These are phyloP conservation scores for Macaca nemestrina DNA, from an alignment of 2,113 vertebrate genomes.

Conservation along the genomic window DNA sequence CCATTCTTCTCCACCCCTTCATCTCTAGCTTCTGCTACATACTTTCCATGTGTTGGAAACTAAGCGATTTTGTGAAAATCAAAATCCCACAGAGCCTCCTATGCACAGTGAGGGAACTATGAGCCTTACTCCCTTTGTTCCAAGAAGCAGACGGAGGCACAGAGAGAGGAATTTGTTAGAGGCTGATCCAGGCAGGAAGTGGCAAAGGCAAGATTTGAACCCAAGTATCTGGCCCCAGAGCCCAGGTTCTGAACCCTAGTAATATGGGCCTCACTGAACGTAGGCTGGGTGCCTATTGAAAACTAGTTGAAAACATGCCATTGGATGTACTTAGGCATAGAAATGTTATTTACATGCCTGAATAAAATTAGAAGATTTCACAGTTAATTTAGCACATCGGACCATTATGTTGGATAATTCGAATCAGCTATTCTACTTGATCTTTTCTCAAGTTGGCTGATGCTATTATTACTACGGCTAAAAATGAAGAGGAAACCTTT, in stretches of 20 bases:
- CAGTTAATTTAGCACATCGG: background rate
- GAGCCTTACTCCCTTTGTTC: background rate
- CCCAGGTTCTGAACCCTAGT: background rate
- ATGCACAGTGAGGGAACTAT: rapidly evolving
- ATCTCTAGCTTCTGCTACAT: background rate
- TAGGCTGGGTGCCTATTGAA: background rate
- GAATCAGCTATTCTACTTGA: background rate
- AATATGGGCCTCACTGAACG: background rate
- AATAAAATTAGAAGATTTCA: conserved; percentile 46
- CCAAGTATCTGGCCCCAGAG: background rate
- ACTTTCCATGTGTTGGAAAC: background rate
- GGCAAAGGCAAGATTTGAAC: background rate
- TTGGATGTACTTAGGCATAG: background rate
- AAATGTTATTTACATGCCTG: background rate
- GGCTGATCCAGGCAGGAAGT: background rate
- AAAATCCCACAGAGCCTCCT: background rate
- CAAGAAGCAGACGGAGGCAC: background rate
- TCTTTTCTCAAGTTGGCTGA: background rate
- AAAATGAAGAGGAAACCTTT: background rate
- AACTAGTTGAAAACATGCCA: background rate
- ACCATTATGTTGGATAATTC: background rate
- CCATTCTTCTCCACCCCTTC: background rate
- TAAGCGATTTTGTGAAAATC: background rate
- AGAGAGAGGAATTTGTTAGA: background rate
- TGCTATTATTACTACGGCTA: background rate